Percentiles rank a stretch among this genome's conserved stretches.
These are phyloP conservation scores for Steinernema hermaphroditum DNA, from an alignment of 2,888 invertebrate species.

Conservation along the genomic window DNA sequence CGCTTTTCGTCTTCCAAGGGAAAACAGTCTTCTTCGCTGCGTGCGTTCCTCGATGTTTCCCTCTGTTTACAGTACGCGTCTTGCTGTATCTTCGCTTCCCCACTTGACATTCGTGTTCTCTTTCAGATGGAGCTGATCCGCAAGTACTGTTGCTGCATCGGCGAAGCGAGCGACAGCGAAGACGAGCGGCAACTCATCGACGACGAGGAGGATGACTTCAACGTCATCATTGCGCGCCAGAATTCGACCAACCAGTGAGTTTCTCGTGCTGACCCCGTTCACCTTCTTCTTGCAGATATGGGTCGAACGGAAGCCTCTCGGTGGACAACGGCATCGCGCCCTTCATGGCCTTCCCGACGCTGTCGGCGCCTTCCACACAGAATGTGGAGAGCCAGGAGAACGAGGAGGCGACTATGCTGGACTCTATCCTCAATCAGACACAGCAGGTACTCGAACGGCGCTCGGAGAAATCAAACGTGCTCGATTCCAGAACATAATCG, in stretches of 20 bases:
- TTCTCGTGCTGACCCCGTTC: neutral
- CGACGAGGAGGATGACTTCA: constrained; percentile 19
- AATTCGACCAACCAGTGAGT: constrained; percentile 15
- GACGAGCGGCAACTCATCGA: constrained; percentile 18
- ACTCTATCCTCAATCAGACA: neutral
- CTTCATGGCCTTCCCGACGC: constrained; percentile 1
- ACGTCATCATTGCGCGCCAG: neutral
- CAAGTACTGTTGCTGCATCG: constrained; percentile 10
- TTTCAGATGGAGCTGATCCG: neutral
- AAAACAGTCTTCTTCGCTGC: too few species aligned
- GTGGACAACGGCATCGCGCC: constrained; percentile 18
- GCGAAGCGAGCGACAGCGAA: neutral
- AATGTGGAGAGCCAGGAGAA: neutral
- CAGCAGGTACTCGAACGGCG: neutral
- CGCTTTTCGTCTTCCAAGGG: too few species aligned
- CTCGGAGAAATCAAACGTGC: too few species aligned
- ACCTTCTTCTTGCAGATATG: neutral
- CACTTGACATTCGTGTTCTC: too few species aligned
- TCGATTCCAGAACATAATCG: constrained; percentile 16
- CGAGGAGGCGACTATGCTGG: constrained; percentile 5
- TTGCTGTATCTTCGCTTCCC: too few species aligned
- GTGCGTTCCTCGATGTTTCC: too few species aligned
- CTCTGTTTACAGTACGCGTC: too few species aligned
- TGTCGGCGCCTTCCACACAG: neutral
- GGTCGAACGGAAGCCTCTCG: neutral